Conservation (phyloP, 2,888 invertebrate species). For the Polietes domitor region DNA sequence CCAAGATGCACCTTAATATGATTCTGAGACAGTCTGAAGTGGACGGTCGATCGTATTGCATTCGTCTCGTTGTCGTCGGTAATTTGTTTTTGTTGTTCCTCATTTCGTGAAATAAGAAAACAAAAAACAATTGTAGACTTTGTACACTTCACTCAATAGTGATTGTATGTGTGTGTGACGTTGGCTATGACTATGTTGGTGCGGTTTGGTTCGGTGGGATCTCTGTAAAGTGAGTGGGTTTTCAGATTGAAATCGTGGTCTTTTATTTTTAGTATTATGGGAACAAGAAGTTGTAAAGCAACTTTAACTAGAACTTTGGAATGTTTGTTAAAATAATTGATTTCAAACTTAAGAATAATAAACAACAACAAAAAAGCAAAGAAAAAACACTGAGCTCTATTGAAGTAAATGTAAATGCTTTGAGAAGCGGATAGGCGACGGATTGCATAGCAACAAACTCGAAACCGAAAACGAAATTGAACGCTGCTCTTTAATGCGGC, state of each 20-base stretch:
- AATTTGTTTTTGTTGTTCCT: constrained; percentile 41
- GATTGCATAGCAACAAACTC: constrained; percentile 1
- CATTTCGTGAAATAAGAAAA: constrained; percentile 41
- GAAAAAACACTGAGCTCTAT: no score
- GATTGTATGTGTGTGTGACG: neutral
- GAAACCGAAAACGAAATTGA: constrained; percentile 9
- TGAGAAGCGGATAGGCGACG: neutral
- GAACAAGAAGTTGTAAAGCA: constrained; percentile 66
- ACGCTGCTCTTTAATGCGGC: constrained; percentile 1
- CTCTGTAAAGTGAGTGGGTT: constrained; percentile 61
- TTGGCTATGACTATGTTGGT: neutral
- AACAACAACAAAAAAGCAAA: neutral
- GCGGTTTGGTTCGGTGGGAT: neutral
- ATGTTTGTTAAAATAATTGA: constrained; percentile 64
- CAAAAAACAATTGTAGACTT: constrained; percentile 60
- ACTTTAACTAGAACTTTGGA: constrained; percentile 61
- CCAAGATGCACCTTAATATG: neutral
- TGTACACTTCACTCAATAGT: constrained; percentile 36
- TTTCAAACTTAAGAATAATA: constrained; percentile 41
- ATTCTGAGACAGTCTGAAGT: neutral
- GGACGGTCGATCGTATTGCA: constrained; percentile 10
- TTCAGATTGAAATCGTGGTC: constrained; percentile 59
- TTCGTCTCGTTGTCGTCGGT: neutral
- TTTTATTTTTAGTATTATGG: constrained; percentile 62
- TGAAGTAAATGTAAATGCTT: no score